Evolutionary conservation across 2,888 invertebrate genomes (phyloP).

Genomic region (Lithosia quadra): DNA sequence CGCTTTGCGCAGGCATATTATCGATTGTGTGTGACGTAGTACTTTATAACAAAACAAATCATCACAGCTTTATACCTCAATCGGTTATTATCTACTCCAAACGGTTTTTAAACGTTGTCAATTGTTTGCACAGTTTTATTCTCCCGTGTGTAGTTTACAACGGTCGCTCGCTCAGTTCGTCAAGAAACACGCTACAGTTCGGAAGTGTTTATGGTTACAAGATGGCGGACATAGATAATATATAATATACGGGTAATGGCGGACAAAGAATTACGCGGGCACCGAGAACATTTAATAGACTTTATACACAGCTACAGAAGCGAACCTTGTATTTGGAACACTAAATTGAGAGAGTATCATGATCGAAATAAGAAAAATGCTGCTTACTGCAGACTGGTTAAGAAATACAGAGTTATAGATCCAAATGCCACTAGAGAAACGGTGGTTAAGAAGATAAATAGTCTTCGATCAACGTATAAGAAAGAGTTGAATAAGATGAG

Average conservation of each 20-base stretch:
- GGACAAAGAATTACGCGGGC: background rate
- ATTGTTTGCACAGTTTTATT: background rate
- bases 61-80: background rate
- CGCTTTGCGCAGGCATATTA: background rate
- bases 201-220: background rate
- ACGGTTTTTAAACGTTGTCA: background rate
- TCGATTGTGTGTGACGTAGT: background rate
- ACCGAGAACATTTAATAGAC: background rate
- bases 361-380: background rate
- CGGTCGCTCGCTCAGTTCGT: background rate
- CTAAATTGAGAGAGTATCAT: background rate
- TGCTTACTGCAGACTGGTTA: background rate
- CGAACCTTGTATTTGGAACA: background rate
- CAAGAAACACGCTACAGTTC: background rate
- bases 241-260: too few relatives aligned
- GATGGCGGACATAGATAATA: background rate
- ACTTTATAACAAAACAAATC: background rate
- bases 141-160: background rate
- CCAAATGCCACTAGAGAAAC: background rate
- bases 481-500: conserved; percentile 1
- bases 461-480: background rate
- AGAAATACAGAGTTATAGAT: background rate
- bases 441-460: background rate
- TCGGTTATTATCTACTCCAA: background rate
- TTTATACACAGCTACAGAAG: background rate